Evolutionary conservation across 2,888 invertebrate genomes (phyloP).

Genomic region (Lasioglossum malachurum): DNA sequence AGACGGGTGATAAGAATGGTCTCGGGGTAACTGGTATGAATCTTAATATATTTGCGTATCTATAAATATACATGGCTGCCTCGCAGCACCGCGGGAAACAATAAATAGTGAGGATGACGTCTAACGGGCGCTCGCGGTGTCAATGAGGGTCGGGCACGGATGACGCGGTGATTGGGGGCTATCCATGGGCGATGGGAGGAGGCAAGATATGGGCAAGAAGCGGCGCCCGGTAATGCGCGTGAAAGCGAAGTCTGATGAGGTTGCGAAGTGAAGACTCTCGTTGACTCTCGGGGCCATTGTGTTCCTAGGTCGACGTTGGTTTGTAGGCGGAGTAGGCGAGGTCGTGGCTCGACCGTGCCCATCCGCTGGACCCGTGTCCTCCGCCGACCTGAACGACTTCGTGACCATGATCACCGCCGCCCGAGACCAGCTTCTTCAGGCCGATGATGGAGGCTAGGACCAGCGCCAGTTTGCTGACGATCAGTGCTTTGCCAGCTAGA

Average conservation of each 20-base stretch:
- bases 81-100: slow-evolving; percentile 59
- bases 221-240: slow-evolving; percentile 34
- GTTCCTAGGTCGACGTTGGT: slow-evolving; percentile 80
- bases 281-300: slow-evolving; percentile 12
- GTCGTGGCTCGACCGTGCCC: slow-evolving; percentile 89
- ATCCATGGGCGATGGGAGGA: slow-evolving; percentile 26
- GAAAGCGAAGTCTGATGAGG: slow-evolving; percentile 61
- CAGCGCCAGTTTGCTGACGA: slow-evolving; percentile 93
- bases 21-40: slow-evolving; percentile 10
- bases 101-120: slow-evolving; percentile 73
- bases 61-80: slow-evolving; percentile 75
- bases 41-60: slow-evolving; percentile 80
- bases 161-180: slow-evolving; percentile 25
- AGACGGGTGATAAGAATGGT: not conserved
- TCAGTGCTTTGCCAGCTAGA: slow-evolving; percentile 93
- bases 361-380: slow-evolving; percentile 89
- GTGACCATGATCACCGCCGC: slow-evolving; percentile 87
- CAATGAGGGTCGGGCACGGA: not conserved
- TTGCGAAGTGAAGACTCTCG: slow-evolving; percentile 25
- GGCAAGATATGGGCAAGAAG: slow-evolving; percentile 20
- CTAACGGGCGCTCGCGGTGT: slow-evolving; percentile 19
- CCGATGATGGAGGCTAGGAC: slow-evolving; percentile 94
- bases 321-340: slow-evolving; percentile 88
- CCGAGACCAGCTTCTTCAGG: slow-evolving; percentile 92
- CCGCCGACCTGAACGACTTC: slow-evolving; percentile 89